Base-by-base conservation (phyloP, 2,113 vertebrate genomes). In the Paraplagusia blochii region DNA sequence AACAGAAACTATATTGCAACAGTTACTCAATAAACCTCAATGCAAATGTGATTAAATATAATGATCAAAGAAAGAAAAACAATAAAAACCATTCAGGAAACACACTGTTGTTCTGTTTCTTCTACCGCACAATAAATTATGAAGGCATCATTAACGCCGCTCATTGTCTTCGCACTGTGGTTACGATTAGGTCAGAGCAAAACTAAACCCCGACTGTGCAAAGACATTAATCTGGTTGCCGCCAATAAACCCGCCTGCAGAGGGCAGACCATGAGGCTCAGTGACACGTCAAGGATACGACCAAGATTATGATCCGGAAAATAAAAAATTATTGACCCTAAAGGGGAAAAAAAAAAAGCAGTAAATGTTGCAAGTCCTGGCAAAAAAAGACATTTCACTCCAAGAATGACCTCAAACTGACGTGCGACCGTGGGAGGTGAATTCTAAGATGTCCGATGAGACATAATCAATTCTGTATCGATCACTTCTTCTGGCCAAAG, bases 261-360 rank as follows among this genome's bases (percentile, higher is more conserved):
- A 13, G 38, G 18, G 35, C 14, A 53, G 38, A 39, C 35, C 18
- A 17, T 17, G 13, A 0, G 45, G 34, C 38, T 33, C 44, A 14
- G 46, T 18, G 71, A 73, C 68, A 47, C 60, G 34, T 66, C 49
- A 75, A 63, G 59, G 63, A 65, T 42, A 57, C 76, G 58, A 58
- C 56, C 57, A 71, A 43, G 46, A 58, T 53, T 59, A n/a, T n/a
- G n/a, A 54, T 56, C 33, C 39, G 45, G 63, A 44, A 46, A 70
- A 73, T 70, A 43, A 40, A 59, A 74, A 53, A 52, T 46, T 42
- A 50, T 22, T 53, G 53, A 74, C 58, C 66, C 57, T 45, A 45
- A 11, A n/a, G n/a, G n/a, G n/a, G n/a, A n/a, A n/a, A n/a, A 63
- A 45, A 47, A 58, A 19, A 48, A 59, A 40, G 47, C 68, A 46